phyloP scores from a whole-genome alignment of 1,140 invertebrate genomes.

The Physella acuta region DNA sequence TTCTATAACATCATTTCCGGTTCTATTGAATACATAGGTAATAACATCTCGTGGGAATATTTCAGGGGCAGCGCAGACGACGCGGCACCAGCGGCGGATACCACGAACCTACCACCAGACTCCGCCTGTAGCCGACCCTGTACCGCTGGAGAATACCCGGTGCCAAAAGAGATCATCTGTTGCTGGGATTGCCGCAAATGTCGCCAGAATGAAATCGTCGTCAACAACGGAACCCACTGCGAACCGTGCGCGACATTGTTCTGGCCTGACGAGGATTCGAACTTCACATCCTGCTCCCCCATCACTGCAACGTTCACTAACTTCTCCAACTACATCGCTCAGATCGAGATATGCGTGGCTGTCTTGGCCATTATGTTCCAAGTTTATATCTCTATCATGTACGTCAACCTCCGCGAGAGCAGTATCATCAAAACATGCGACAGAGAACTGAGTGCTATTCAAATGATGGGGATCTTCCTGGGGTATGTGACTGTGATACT shows the following conservation, averaged over 20 bases:
- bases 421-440: constrained; percentile 88
- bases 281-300: constrained; percentile 63
- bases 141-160: constrained; percentile 18
- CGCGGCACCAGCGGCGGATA: neutral
- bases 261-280: constrained; percentile 57
- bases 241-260: constrained; percentile 26
- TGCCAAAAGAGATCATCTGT: constrained; percentile 24
- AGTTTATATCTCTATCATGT: constrained; percentile 65
- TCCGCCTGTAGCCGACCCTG: constrained; percentile 37
- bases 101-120: no score
- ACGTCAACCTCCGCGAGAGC: constrained; percentile 76
- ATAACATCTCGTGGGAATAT: neutral
- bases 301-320: constrained; percentile 29
- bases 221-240: constrained; percentile 32
- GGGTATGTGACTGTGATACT: constrained; percentile 87
- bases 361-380: constrained; percentile 59
- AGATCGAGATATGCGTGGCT: constrained; percentile 61
- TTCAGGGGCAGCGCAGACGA: neutral
- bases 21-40: neutral
- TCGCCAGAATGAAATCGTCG: constrained; percentile 34
- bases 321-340: constrained; percentile 42
- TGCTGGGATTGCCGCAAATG: constrained; percentile 34
- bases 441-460: constrained; percentile 82
- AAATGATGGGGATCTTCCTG: constrained; percentile 83
- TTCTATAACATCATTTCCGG: neutral